phyloP scores from a whole-genome alignment of 2,888 invertebrate genomes.

The Drymonia ruficornis region DNA sequence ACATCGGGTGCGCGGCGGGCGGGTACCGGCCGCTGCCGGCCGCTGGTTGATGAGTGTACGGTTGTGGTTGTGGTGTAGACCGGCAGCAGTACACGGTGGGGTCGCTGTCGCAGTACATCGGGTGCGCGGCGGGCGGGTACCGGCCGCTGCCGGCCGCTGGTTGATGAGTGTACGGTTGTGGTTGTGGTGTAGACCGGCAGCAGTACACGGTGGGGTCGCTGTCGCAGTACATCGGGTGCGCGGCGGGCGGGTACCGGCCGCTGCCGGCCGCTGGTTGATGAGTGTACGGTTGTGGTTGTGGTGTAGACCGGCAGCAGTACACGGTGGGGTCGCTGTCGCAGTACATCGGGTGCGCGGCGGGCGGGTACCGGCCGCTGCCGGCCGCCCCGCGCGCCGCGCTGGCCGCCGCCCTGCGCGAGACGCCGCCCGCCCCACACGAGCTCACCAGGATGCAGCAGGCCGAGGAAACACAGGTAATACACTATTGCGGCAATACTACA shows the following conservation, averaged over 20 bases:
- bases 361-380: conserved; percentile 96
- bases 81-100: conserved; percentile 78
- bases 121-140: too few relatives aligned
- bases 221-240: conserved; percentile 96
- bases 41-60: too few relatives aligned
- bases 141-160: too few relatives aligned
- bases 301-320: conserved; percentile 81
- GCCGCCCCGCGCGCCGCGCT: conserved; percentile 91
- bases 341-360: conserved; percentile 93
- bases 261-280: conserved; percentile 94
- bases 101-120: too few relatives aligned
- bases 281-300: too few relatives aligned
- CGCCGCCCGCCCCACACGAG: conserved; percentile 42
- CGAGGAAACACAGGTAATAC: conserved; percentile 12
- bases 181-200: conserved; percentile 88
- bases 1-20: conserved; percentile 92
- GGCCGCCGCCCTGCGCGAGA: conserved; percentile 90
- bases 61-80: conserved; percentile 20
- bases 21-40: conserved; percentile 96
- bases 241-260: conserved; percentile 94
- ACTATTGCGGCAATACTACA: too few relatives aligned
- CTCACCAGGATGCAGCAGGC: not conserved
- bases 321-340: conserved; percentile 98
- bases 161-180: too few relatives aligned
- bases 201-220: conserved; percentile 97